phyloP scores from a whole-genome alignment of 2,888 invertebrate species.

The Amblyjoppa proteus region DNA sequence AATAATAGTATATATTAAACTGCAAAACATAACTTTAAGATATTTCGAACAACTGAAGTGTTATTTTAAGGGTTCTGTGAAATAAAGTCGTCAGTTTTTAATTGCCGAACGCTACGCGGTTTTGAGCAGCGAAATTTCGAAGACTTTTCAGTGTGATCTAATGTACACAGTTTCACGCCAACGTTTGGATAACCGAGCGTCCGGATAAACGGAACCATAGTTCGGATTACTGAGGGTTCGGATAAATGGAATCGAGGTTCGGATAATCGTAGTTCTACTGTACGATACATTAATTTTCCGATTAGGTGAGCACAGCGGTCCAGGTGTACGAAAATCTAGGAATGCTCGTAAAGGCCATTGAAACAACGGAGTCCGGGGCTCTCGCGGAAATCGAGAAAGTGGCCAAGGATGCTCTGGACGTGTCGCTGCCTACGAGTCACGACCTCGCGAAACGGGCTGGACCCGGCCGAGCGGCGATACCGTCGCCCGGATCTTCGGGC shows the following conservation, averaged over 20 bases:
- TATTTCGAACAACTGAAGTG: no score
- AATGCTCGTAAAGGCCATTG: constrained; percentile 84
- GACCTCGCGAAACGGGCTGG: constrained; percentile 80
- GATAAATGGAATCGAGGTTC: background rate
- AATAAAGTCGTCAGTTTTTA: no score
- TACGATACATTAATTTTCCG: constrained; percentile 20
- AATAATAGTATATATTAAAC: no score
- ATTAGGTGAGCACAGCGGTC: constrained; percentile 87
- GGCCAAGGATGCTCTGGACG: constrained; percentile 85
- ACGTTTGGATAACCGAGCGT: no score
- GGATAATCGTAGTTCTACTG: no score
- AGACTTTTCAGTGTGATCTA: no score
- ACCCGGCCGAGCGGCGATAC: constrained; percentile 88
- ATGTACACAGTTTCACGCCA: no score
- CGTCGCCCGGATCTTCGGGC: constrained; percentile 86
- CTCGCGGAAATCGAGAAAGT: constrained; percentile 84
- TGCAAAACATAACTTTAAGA: no score
- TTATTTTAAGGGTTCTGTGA: no score
- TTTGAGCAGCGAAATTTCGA: no score
- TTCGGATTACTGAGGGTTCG: background rate
- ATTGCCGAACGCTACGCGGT: no score
- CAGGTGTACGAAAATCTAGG: constrained; percentile 88
- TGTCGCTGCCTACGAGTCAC: constrained; percentile 80
- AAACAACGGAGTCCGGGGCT: constrained; percentile 84
- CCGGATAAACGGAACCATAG: no score